A percentile compares a stretch with the other conserved stretches of the same genome.
These are phyloP conservation scores for Tolypeutes matacus DNA, from an alignment of 2,797 vertebrate species.

Conservation along the genomic window DNA sequence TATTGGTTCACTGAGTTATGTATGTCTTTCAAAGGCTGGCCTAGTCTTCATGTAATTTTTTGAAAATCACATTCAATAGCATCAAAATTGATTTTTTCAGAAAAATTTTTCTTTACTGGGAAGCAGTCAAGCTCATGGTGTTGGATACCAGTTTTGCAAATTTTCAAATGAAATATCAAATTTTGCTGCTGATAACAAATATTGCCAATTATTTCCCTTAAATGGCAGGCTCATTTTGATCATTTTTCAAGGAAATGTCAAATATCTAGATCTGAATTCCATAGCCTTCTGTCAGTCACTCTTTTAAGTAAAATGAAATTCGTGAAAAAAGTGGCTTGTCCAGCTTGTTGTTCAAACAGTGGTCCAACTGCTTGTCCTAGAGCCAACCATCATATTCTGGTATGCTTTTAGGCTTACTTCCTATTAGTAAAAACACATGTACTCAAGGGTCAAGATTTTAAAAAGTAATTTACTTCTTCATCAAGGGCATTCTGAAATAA, in stretches of 20 bases:
- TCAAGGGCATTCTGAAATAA: conserved; percentile 3
- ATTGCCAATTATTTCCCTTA: background rate
- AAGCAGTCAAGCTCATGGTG: background rate
- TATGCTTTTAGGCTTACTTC: background rate
- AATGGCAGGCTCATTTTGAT: background rate
- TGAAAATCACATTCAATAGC: background rate
- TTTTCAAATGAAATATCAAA: background rate
- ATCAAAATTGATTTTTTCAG: background rate
- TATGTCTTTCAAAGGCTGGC: background rate
- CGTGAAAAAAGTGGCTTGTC: background rate
- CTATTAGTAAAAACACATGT: background rate
- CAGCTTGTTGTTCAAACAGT: background rate
- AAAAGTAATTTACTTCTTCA: background rate
- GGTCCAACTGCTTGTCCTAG: background rate
- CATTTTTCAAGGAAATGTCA: background rate
- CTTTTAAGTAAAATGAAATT: background rate
- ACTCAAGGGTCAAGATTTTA: background rate
- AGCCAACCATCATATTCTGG: background rate
- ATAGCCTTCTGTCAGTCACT: background rate
- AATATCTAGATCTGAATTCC: background rate
- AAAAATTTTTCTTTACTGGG: background rate
- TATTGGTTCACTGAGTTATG: background rate
- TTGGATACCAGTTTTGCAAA: background rate
- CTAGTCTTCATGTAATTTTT: background rate
- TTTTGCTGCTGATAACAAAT: background rate